Percentiles rank a stretch among this genome's conserved stretches.
Conservation (phyloP, 30 jellyfish, hydroid and myxozoan genomes). For the Chrysaora quinquecirrha region DNA sequence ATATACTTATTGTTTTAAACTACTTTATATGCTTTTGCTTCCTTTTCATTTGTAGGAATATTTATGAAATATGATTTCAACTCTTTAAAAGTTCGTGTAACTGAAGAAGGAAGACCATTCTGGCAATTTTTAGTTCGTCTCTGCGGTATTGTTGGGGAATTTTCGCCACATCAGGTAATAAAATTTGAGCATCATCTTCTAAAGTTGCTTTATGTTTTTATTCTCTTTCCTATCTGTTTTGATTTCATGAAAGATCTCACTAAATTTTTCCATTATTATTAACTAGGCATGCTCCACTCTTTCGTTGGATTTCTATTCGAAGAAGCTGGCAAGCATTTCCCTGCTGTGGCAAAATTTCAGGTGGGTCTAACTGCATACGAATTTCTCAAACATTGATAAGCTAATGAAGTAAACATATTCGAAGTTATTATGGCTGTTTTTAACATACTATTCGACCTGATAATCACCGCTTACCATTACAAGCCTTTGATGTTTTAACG, state of each 20-base stretch:
- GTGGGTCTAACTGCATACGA: not conserved
- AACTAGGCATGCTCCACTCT: constrained; percentile 84
- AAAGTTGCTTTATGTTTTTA: too few relatives aligned
- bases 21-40: too few relatives aligned
- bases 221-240: too few relatives aligned
- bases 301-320: constrained; percentile 76
- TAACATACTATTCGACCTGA: not conserved
- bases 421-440: not conserved
- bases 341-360: constrained; percentile 21
- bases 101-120: constrained; percentile 82
- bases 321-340: constrained; percentile 21
- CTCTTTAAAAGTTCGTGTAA: constrained; percentile 71
- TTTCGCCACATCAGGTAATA: constrained; percentile 93
- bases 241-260: too few relatives aligned
- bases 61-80: constrained; percentile 86
- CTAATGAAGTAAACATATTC: not conserved
- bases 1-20: too few relatives aligned
- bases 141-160: constrained; percentile 99
- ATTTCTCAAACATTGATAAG: not conserved
- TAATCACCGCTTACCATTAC: too few relatives aligned
- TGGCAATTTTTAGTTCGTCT: constrained; percentile 89
- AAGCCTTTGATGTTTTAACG: not conserved
- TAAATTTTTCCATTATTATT: too few relatives aligned
- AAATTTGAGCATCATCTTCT: too few relatives aligned
- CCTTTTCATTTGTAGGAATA: constrained; percentile 78